These are phyloP conservation scores for Andrena hattorfiana DNA, from an alignment of 2,888 invertebrate species.

Conservation along the genomic window DNA sequence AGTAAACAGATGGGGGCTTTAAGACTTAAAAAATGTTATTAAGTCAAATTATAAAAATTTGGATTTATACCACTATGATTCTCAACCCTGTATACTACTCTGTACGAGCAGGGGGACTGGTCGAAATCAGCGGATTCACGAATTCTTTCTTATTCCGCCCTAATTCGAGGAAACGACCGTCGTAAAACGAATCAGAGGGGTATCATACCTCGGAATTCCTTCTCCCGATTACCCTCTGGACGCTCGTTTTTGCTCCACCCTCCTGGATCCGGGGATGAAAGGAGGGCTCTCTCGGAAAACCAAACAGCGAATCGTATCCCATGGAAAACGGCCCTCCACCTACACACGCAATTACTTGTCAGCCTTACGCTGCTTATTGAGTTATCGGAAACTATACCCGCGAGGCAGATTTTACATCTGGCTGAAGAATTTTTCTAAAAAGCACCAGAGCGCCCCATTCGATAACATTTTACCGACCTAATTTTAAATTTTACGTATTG, in stretches of 20 bases:
- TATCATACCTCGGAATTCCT: conserved; percentile 78
- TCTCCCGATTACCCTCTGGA: conserved; percentile 68
- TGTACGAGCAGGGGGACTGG: conserved; percentile 18
- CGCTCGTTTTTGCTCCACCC: conserved; percentile 69
- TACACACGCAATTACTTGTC: conserved; percentile 62
- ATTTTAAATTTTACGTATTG: neutral
- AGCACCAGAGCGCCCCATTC: neutral
- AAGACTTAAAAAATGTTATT: no score
- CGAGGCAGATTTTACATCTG: conserved; percentile 41
- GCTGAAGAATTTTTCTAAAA: conserved; percentile 29
- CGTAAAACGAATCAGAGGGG: conserved; percentile 81
- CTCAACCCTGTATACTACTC: no score
- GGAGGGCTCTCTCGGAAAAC: conserved; percentile 42
- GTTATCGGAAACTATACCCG: conserved; percentile 65
- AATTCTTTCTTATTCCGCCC: conserved; percentile 76
- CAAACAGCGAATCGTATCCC: conserved; percentile 48
- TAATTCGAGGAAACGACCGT: conserved; percentile 79
- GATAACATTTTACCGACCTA: conserved; percentile 1
- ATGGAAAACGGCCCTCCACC: conserved; percentile 27
- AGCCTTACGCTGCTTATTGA: conserved; percentile 65
- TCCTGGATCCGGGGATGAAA: conserved; percentile 45
- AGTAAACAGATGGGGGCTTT: no score
- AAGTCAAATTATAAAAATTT: no score
- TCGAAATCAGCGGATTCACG: conserved; percentile 58
- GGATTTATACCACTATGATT: no score